Base-by-base conservation (phyloP, 2,888 invertebrate species). In the Diarsia rubi region DNA sequence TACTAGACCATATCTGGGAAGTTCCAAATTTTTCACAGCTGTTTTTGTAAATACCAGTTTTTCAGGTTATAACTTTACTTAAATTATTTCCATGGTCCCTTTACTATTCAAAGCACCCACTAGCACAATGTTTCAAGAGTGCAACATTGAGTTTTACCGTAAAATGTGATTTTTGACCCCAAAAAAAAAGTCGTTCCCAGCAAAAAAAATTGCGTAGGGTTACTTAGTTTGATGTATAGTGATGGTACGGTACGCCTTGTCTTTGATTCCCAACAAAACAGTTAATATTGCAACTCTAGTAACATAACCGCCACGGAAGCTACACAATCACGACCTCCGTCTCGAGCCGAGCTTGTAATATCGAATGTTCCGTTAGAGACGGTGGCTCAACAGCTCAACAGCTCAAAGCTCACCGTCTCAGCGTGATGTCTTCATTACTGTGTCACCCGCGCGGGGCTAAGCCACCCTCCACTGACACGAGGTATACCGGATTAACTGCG, bases 341-440 rank as follows among this genome's bases (percentile, higher is more conserved):
- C 11, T 52, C 49, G 31, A 49, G 79, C 19, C 49, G 47, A 47
- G 80, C 47, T 73, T 73, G 80, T 78, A 73, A 79, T 79, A 78
- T 57, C n/a, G 54, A 54, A 57, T 80, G 78, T 79, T 19, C 62
- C 37, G 49, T 9, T 45, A 21, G 60, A 66, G 73, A 37, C 72
- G 49, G 72, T 64, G 49, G 70, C 78, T 77, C 57, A 75, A 16
- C n/a, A 3, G 60, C 66, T 74, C 63, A 75, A 31, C 65, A 12
- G 52, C 59, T 64, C 59, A 59, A 27, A 67, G 62, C 66, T 72
- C 68, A 49, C 45, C 12, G 69, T 42, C 84, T 21, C 85, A 78
- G 88, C 86, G 64, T 74, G 88, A 37, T 63, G 75, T 42, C 65
- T 83, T 88, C 86, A 86, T 87, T 85, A 86, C 73, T 62, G 37